These are phyloP conservation scores for Oedothorax gibbosus DNA, from an alignment of 1,140 invertebrate species.

Conservation along the genomic window DNA sequence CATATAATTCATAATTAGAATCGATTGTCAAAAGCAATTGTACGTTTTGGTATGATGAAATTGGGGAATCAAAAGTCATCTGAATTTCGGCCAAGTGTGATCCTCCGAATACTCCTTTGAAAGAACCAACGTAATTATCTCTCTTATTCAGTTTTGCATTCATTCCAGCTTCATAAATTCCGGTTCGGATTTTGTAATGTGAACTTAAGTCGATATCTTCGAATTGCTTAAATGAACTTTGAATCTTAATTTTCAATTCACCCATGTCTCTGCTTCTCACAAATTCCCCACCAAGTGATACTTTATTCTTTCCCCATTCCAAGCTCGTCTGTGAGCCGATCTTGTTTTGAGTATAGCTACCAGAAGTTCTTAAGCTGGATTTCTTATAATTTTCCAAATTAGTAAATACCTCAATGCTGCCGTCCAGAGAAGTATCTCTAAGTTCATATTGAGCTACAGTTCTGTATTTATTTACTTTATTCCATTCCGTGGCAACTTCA, in stretches of 20 bases:
- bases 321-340: neutral
- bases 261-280: neutral
- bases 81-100: constrained; percentile 1
- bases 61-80: constrained; percentile 10
- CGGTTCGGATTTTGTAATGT: neutral
- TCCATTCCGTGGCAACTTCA: constrained; percentile 5
- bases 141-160: neutral
- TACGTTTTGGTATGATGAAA: constrained; percentile 10
- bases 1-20: neutral
- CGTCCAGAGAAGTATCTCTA: neutral
- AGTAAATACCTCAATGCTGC: constrained; percentile 12
- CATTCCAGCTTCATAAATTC: neutral
- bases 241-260: neutral
- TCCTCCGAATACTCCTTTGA: constrained; percentile 8
- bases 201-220: neutral
- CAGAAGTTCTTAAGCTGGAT: neutral
- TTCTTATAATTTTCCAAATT: constrained; percentile 33
- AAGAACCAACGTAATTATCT: neutral
- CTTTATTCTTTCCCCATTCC: neutral
- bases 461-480: constrained; percentile 12
- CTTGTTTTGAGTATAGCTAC: neutral
- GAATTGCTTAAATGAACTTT: constrained; percentile 13
- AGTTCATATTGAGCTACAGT: constrained; percentile 18
- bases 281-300: neutral
- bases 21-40: constrained; percentile 11